A percentile compares a stretch with the other conserved stretches of the same genome.
Conservation (phyloP, 2,797 vertebrate species). For the Tragelaphus oryx region DNA sequence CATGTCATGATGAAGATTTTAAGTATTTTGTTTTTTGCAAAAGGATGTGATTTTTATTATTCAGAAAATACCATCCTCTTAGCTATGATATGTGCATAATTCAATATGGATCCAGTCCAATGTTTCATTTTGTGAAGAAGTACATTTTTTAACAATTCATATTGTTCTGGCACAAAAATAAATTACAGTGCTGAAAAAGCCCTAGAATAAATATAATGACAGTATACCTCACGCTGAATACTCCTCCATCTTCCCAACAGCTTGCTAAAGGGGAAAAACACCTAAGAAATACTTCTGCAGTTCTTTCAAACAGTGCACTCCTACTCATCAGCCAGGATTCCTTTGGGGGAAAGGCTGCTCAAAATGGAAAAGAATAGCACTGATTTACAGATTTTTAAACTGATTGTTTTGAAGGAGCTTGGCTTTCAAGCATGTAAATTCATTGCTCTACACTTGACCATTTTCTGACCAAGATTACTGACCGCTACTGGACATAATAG, state of each 20-base stretch:
- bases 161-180: constrained; percentile 72
- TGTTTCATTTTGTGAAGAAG: constrained; percentile 65
- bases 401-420: background rate
- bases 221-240: constrained; percentile 59
- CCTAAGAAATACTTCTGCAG: constrained; percentile 42
- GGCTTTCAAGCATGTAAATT: background rate
- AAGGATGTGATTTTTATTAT: constrained; percentile 42
- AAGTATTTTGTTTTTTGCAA: constrained; percentile 47
- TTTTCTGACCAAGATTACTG: background rate
- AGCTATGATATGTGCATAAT: constrained; percentile 69
- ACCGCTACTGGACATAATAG: background rate
- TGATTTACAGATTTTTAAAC: constrained; percentile 7
- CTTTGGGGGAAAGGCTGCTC: constrained; percentile 37
- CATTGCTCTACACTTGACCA: background rate
- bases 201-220: constrained; percentile 68
- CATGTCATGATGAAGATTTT: constrained; percentile 10
- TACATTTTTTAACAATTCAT: constrained; percentile 74
- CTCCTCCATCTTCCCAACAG: constrained; percentile 59
- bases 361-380: background rate
- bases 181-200: constrained; percentile 65
- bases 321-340: constrained; percentile 46
- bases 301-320: constrained; percentile 57
- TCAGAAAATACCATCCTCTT: constrained; percentile 58
- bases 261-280: constrained; percentile 62
- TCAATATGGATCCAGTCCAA: constrained; percentile 55